A percentile compares a stretch with the other conserved stretches of the same genome.
Evolutionary conservation across 2,888 invertebrate species (phyloP).

Genomic region (Dolomedes plantarius): DNA sequence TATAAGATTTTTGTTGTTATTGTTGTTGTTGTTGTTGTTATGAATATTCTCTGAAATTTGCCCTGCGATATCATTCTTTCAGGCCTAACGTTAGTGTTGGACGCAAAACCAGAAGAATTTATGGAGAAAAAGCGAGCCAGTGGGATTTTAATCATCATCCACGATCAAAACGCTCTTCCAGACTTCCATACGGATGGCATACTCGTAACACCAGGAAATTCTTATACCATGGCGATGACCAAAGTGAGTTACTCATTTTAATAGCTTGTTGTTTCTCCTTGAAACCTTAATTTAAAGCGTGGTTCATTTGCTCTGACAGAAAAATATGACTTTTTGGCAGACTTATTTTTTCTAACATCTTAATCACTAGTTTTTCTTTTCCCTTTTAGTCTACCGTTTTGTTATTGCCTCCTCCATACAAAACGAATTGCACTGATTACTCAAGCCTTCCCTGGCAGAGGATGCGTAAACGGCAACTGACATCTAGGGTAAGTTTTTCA

Average conservation of each 20-base stretch:
- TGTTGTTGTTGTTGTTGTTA: too few relatives aligned
- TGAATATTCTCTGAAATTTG: too few relatives aligned
- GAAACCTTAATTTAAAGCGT: too few relatives aligned
- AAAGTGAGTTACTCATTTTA: too few relatives aligned
- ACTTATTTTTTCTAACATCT: too few relatives aligned
- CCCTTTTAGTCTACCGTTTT: constrained; percentile 34
- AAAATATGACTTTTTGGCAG: too few relatives aligned
- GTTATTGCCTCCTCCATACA: constrained; percentile 53
- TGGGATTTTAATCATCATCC: constrained; percentile 26
- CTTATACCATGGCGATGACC: constrained; percentile 23
- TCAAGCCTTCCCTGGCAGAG: constrained; percentile 34
- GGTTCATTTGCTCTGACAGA: too few relatives aligned
- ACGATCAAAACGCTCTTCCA: constrained; percentile 22
- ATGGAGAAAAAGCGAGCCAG: constrained; percentile 23
- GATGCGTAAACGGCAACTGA: background rate
- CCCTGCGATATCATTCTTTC: too few relatives aligned
- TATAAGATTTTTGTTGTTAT: too few relatives aligned
- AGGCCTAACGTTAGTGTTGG: constrained; percentile 45
- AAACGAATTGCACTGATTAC: constrained; percentile 66
- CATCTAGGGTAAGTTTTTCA: constrained; percentile 55
- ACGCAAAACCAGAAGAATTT: constrained; percentile 24
- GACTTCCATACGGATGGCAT: constrained; percentile 51
- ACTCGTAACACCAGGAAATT: background rate
- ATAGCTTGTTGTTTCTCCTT: too few relatives aligned
- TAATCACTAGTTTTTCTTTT: background rate